Evolutionary conservation across 2,113 vertebrate genomes (phyloP).

Genomic region (Xenopus laevis): DNA sequence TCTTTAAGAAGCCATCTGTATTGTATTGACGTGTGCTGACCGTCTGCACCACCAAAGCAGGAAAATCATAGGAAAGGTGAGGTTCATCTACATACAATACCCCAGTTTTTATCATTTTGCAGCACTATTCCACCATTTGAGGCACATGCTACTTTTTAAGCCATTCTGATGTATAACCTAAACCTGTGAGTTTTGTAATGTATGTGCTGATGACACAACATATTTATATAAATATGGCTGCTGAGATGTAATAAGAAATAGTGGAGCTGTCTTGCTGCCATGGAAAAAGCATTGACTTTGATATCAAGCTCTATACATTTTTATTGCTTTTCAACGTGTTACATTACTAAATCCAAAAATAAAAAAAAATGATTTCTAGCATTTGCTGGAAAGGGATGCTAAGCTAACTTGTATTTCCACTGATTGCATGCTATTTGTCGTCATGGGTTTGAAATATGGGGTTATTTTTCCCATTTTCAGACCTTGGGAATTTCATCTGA

Average conservation of each 20-base stretch:
- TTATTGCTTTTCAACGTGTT: slow-evolving; percentile 30
- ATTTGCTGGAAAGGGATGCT: slow-evolving; percentile 5
- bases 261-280: background rate
- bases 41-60: no score
- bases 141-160: background rate
- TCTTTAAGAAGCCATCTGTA: no score
- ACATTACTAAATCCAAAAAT: slow-evolving; percentile 4
- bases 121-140: no score
- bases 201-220: background rate
- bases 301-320: slow-evolving; percentile 34
- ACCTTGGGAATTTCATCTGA: slow-evolving; percentile 38
- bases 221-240: background rate
- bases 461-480: slow-evolving; percentile 30
- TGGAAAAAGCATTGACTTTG: slow-evolving; percentile 29
- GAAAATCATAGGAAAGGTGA: no score
- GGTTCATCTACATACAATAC: no score
- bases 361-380: slow-evolving; percentile 22
- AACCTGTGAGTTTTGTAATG: background rate
- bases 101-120: no score
- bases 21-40: no score
- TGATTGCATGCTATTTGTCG: slow-evolving; percentile 33
- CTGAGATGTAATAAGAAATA: background rate
- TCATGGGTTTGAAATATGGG: slow-evolving; percentile 28
- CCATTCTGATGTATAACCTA: background rate
- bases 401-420: slow-evolving; percentile 19